Evolutionary conservation across 2,888 invertebrate genomes (phyloP), one percentile per base, ranked within the genome.

Genomic region (Miltochrista miniata): DNA sequence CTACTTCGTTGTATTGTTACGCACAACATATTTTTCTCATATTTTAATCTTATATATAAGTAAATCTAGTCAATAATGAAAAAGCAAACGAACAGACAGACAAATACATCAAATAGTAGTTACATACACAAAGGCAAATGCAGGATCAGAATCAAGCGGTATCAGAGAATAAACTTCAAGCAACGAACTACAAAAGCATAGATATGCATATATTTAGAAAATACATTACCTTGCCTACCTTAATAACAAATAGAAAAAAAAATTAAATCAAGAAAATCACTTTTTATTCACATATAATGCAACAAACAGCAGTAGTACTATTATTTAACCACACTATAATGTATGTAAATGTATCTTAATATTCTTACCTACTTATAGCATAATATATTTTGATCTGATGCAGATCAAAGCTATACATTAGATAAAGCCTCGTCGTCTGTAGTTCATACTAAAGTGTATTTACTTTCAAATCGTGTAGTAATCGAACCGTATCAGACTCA

Each of bases 301-400:
- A 69, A 65, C 51, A 63, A 60, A 55, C 56, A 58, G 69, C 65
- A 70, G 62, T 7, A 10, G 31, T 2, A 10, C 8, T 31, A 31
- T 30, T 30, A 31, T 10, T 24, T 24, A 24, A 24, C 5, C 5
- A 24, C 5, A 24, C 2, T 24, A 24, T 24, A n/a, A n/a, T n/a
- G n/a, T n/a, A n/a, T 24, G 18, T 10, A 31, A 31, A 31, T 54
- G 48, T 35, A 53, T 59, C 61, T 47, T 57, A 65, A n/a, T 31
- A 31, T 31, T 53, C 48, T 38, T 53, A 36, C 47, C 24, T 43
- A 58, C 45, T 59, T 69, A 66, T 51, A 34, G 66, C 66, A 54
- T 66, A 69, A 51, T 39, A 51, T 60, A 61, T 72, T 63, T 74
- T 81, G 83, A 80, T 90, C 90, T 90, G 90, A 90, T 90, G 86